Evolutionary conservation across 2,888 invertebrate genomes (phyloP).

Genomic region (Conus canariensis): DNA sequence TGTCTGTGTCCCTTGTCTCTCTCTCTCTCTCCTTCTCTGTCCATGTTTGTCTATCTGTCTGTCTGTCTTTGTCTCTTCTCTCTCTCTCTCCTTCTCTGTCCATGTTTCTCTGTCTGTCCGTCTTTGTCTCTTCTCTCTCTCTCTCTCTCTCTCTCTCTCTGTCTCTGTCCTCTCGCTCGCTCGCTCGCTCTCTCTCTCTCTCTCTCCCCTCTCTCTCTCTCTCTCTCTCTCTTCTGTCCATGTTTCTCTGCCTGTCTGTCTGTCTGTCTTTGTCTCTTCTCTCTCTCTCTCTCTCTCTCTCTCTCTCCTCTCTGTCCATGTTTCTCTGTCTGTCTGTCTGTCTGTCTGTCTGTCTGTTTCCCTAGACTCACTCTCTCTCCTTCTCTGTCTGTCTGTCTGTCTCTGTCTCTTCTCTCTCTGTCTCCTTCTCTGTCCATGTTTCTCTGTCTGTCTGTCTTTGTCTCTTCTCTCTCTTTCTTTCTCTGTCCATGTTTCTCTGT

Average conservation of each 20-base stretch:
- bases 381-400: background rate
- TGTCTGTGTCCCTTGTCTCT: background rate
- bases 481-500: too few relatives aligned
- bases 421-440: background rate
- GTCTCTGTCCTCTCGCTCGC: background rate
- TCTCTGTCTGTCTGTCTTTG: background rate
- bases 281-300: background rate
- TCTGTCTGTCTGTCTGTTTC: background rate
- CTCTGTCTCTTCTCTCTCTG: background rate
- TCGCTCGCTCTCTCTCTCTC: background rate
- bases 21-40: background rate
- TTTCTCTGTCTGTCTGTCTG: background rate
- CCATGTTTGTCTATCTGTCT: background rate
- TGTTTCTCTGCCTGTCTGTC: background rate
- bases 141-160: too few relatives aligned
- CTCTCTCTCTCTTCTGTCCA: conserved; percentile 2
- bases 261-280: background rate
- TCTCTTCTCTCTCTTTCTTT: too few relatives aligned
- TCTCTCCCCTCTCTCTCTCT: background rate
- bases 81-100: too few relatives aligned
- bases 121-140: background rate
- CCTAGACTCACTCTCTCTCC: background rate
- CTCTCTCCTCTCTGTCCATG: background rate
- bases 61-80: background rate
- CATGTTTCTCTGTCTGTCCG: background rate